Conservation (phyloP, 2,113 vertebrate genomes). For the Lipotes vexillifer region DNA sequence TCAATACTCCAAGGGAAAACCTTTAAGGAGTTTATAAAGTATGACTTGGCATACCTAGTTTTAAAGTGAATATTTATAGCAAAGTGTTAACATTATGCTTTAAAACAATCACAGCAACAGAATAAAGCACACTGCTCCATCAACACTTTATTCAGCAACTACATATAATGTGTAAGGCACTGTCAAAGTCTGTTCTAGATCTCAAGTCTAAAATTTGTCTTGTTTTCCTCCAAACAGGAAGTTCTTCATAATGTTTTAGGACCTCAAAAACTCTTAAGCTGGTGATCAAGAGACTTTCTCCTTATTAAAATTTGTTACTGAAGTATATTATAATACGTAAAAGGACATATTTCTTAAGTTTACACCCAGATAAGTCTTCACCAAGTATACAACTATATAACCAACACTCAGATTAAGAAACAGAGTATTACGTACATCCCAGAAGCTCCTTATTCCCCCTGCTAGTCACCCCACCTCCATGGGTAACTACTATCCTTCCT, state of each 20-base stretch:
- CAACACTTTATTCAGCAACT: not conserved
- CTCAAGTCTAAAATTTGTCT: not conserved
- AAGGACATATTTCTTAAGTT: not conserved
- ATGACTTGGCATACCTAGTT: conserved; percentile 9
- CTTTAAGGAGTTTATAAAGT: conserved; percentile 19
- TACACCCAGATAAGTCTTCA: not conserved
- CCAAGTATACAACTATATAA: not conserved
- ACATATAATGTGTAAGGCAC: not conserved
- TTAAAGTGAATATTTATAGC: conserved; percentile 31
- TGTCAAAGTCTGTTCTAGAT: not conserved
- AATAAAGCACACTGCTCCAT: not conserved
- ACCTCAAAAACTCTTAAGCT: not conserved
- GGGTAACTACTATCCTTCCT: not conserved
- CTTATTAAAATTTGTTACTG: not conserved
- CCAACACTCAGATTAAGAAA: not conserved
- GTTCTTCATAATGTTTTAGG: conserved; percentile 3
- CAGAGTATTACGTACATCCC: not conserved
- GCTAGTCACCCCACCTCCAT: not conserved
- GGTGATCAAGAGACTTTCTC: not conserved
- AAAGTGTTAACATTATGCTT: conserved; percentile 28
- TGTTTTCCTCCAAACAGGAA: not conserved
- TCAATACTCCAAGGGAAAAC: not conserved
- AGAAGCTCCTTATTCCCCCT: not conserved
- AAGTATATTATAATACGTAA: not conserved
- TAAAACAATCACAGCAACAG: conserved; percentile 18